Evolutionary conservation across 2,797 vertebrate species (phyloP), one percentile per base, ranked within the genome.

Genomic region (Gadopsis bispinosus): DNA sequence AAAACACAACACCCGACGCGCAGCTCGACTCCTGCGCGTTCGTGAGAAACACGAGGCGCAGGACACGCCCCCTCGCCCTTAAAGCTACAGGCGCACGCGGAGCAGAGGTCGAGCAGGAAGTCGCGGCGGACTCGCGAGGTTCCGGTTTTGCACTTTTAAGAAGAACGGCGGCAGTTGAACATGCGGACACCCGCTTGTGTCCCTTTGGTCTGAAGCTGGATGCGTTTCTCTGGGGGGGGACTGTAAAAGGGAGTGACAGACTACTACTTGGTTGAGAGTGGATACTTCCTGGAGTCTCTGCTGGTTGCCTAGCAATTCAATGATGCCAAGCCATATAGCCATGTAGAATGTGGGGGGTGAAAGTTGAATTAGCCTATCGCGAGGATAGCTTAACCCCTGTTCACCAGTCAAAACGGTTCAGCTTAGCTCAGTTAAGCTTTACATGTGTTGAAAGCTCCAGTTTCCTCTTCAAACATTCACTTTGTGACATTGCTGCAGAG

Each of bases 11-110:
- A 92, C 43, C 72, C 86, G 75, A 89, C 79, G 85, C 79, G 85
- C 75, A 87, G 90, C 20, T 70, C 37, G 83, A 90, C 80, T 80
- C 84, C 77, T 29, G 71, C 26, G 26, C 26, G 26, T 26, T 26
- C 26, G 2, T 1, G 26, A 2, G 26, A 26, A 26, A 92, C 43
- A 72, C 86, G 75, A 89, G 77, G 85, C 26, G 26, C 75, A 33
- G 8, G 81, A 83, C 90, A 86, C 88, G 80, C 92, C 91, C 80
- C 88, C 88, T 73, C 14, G 17, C 74, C 74, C 83, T 93, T 93
- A 93, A 93, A 93, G 93, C 29, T 1, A 67, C 90, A 94, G 82
- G 26, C 26, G 26, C 26, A 26, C 26, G 26, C 26, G 26, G 26
- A 1, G 26, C 26, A 26, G 26, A 26, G 26, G 26, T 2, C 1